Evolutionary conservation across 2,888 invertebrate genomes (phyloP), one percentile per base, ranked within the genome.

Genomic region (Agrochola lota): DNA sequence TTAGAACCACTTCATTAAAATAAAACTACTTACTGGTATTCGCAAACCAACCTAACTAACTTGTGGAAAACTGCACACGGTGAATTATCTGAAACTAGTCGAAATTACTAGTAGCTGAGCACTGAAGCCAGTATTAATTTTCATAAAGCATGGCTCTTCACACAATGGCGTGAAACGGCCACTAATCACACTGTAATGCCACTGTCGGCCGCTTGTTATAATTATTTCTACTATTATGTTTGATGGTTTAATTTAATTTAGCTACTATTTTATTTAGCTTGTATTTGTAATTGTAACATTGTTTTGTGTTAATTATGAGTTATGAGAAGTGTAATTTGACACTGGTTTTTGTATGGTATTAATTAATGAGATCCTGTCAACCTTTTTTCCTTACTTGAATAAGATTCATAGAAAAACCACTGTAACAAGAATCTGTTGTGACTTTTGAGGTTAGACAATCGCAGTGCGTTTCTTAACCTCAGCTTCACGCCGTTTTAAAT

Each of bases 121-220:
- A 60, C 26, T 52, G 78, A 52, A 78, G 59, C 79, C 60, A 69
- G 72, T 72, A 84, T 81, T 84, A 69, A 81, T 81, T 83, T 72
- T 72, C 71, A 81, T 78, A 78, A 72, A 78, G 78, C 84, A 78
- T 72, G 71, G 84, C 71, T 55, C 35, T 81, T 71, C 69, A 78
- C 68, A 81, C 81, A 81, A 81, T 83, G 52, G 72, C 72, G 79
- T 60, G 57, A 69, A 78, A 69, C 69, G 11, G 46, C 76, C 59
- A 81, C 82, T 72, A 84, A 81, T 84, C 84, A 81, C 59, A 9
- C n/a, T 40, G 63, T 40, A 69, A 46, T 78, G 35, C 71, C 43
- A 40, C 30, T 71, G 67, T 43, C 46, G 63, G 43, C 35, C 78
- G 52, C 35, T 69, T 55, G 66, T 15, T 59, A 68, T 40, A 64